A percentile compares a stretch with the other conserved stretches of the same genome.
phyloP scores from a whole-genome alignment of 2,113 vertebrate species.

The Turdus rufiventris region DNA sequence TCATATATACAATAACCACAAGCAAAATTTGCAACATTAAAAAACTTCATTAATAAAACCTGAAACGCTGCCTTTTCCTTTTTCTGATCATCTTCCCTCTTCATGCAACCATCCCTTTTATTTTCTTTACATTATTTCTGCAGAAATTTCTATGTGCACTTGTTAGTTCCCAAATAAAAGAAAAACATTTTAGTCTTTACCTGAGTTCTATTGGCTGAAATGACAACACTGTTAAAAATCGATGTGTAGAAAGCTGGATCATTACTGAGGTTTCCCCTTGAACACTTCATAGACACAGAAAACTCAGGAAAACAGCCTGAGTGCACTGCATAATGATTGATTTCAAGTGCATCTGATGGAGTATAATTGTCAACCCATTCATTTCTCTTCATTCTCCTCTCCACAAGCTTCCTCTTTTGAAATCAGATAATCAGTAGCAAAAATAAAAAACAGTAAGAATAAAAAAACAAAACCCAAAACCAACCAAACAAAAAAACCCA shows the following conservation, averaged over 20 bases:
- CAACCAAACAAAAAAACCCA: neutral
- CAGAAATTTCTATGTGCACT: neutral
- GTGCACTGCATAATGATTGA: slow-evolving; percentile 13
- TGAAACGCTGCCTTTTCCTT: neutral
- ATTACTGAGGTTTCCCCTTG: slow-evolving; percentile 36
- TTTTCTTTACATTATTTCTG: neutral
- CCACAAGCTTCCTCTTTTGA: neutral
- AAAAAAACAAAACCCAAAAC: neutral
- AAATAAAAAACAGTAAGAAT: slow-evolving; percentile 3
- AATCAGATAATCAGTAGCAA: slow-evolving; percentile 11
- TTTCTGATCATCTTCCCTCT: neutral
- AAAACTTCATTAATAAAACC: neutral
- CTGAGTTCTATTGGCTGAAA: slow-evolving; percentile 23
- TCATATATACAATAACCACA: neutral
- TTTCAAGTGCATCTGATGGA: slow-evolving; percentile 43
- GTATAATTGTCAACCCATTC: slow-evolving; percentile 40
- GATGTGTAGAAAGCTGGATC: slow-evolving; percentile 3
- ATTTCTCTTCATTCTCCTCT: slow-evolving; percentile 21
- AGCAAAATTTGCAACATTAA: neutral
- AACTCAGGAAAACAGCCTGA: slow-evolving; percentile 5
- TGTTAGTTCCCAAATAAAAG: neutral
- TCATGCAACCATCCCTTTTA: neutral
- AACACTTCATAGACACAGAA: slow-evolving; percentile 14
- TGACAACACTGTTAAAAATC: slow-evolving; percentile 27
- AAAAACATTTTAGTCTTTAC: neutral